phyloP scores from a whole-genome alignment of 2,113 vertebrate species.

The Sula dactylatra region DNA sequence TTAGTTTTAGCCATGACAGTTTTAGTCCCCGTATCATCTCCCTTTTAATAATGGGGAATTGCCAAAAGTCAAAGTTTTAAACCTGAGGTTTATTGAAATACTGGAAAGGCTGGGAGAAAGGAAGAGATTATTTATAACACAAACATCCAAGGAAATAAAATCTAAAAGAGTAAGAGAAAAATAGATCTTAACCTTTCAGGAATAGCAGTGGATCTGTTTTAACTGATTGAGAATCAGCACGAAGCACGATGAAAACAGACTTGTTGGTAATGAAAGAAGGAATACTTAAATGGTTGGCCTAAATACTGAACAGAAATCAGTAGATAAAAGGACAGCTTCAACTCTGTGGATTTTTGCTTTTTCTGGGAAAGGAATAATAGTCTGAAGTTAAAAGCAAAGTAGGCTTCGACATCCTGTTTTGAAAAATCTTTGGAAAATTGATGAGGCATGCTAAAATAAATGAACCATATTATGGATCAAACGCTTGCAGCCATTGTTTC shows the following conservation, averaged over 20 bases:
- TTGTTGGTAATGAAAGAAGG: background rate
- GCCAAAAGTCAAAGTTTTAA: background rate
- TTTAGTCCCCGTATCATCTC: background rate
- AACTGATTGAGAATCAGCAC: background rate
- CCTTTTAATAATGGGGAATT: background rate
- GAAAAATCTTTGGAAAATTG: constrained; percentile 8
- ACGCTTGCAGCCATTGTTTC: background rate
- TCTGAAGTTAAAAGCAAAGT: background rate
- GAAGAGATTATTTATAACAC: background rate
- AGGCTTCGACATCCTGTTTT: background rate
- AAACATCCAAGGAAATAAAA: background rate
- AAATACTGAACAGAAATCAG: background rate
- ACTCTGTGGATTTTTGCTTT: background rate
- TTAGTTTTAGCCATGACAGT: background rate
- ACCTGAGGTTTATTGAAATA: background rate
- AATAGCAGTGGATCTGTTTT: background rate
- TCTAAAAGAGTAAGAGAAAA: background rate
- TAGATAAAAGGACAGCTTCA: background rate
- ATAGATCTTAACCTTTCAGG: background rate
- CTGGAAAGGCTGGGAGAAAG: background rate
- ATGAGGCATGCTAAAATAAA: background rate
- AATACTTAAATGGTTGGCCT: background rate
- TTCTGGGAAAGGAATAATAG: background rate
- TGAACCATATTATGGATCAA: background rate
- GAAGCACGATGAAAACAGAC: background rate